These are phyloP conservation scores for Anagrus nilaparvatae DNA, from an alignment of 1,140 invertebrate species.

Conservation along the genomic window DNA sequence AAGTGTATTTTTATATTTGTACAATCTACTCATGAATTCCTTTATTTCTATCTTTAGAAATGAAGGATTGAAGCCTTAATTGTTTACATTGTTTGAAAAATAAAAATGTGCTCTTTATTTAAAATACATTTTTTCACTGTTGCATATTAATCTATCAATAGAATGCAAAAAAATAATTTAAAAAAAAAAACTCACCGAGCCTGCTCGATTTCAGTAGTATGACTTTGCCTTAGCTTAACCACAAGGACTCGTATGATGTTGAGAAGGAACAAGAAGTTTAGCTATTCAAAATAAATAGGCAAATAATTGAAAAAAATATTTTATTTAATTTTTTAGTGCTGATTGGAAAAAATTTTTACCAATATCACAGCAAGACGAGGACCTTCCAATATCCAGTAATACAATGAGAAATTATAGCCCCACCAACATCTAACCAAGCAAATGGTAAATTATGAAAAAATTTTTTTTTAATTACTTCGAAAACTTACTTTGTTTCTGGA, in stretches of 20 bases:
- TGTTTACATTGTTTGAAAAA: too few relatives aligned
- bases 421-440: slow-evolving; percentile 62
- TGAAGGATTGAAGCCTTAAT: too few relatives aligned
- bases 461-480: slow-evolving; percentile 1
- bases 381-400: slow-evolving; percentile 82
- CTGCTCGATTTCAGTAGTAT: slow-evolving; percentile 69
- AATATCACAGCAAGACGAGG: slow-evolving; percentile 66
- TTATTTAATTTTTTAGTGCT: background rate
- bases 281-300: slow-evolving; percentile 42
- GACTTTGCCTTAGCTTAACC: slow-evolving; percentile 66
- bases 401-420: slow-evolving; percentile 67
- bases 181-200: slow-evolving; percentile 62
- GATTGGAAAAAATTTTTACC: slow-evolving; percentile 41
- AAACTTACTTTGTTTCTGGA: slow-evolving; percentile 38
- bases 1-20: too few relatives aligned
- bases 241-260: slow-evolving; percentile 80
- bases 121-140: too few relatives aligned
- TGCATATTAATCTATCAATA: too few relatives aligned
- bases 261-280: slow-evolving; percentile 74
- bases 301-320: slow-evolving; percentile 1
- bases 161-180: slow-evolving; percentile 7
- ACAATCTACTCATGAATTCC: too few relatives aligned
- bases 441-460: too few relatives aligned
- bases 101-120: too few relatives aligned
- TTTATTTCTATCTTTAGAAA: too few relatives aligned